Base-by-base conservation (phyloP, 2,888 invertebrate species). In the Exocentrus adspersus region DNA sequence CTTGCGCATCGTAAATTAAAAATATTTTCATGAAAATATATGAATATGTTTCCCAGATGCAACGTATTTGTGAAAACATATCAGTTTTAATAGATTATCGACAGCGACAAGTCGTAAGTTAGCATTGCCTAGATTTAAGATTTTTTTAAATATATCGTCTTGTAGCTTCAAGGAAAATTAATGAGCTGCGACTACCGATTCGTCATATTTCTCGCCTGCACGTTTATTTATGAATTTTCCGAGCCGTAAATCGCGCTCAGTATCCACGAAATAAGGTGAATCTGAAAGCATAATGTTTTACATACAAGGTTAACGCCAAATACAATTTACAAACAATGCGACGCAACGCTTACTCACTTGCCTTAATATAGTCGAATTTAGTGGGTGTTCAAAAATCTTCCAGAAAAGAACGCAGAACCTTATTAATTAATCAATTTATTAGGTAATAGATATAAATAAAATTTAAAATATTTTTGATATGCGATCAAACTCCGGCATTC, bases 61-160 rank as follows among this genome's bases (percentile, higher is more conserved):
- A 20, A 41, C 41, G 10, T 21, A 21, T 17, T 21, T 53, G 41
- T 53, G 41, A 53, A 41, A 53, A 53, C 52, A 53, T 41, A 10
- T 53, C 52, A 17, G 5, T 2, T 1, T 12, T 41, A 53, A 41
- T 20, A 41, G 52, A 19, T 21, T 17, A 37, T 41, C 19, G 52
- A 41, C 14, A 14, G 17, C 37, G 52, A 32, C 41, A 41, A 9
- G 41, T 14, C 19, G 52, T 53, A 20, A 41, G 20, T 53, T 41
- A 53, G 20, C 20, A 41, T 53, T 5, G 20, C 19, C 37, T n/a
- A 9, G 2, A 53, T n/a, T n/a, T n/a, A n/a, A n/a, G n/a, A n/a
- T n/a, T n/a, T n/a, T n/a, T n/a, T n/a, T n/a, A n/a, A n/a, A n/a
- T n/a, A n/a, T n/a, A n/a, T n/a, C n/a, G n/a, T n/a, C n/a, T n/a